A percentile compares a stretch with the other conserved stretches of the same genome.
Evolutionary conservation across 2,113 vertebrate genomes (phyloP).

Genomic region (Antennarius striatus): DNA sequence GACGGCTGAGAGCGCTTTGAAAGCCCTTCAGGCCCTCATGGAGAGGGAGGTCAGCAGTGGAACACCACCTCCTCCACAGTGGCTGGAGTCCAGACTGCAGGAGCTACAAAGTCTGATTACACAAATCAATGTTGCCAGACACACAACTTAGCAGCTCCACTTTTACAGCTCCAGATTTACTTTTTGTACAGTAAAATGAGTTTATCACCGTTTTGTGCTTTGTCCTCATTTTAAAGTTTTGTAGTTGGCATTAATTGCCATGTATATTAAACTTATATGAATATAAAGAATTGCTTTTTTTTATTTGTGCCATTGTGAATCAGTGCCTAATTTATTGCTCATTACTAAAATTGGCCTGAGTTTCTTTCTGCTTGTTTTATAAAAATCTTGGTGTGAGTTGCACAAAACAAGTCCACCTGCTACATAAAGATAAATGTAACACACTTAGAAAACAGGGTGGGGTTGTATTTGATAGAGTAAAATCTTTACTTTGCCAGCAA

Average conservation of each 20-base stretch:
- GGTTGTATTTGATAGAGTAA: conserved; percentile 46
- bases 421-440: background rate
- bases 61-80: conserved; percentile 78
- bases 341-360: background rate
- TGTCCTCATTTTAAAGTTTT: background rate
- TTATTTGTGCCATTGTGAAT: background rate
- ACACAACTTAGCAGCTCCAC: conserved; percentile 6
- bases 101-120: conserved; percentile 77
- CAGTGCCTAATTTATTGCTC: background rate
- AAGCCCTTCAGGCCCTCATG: conserved; percentile 76
- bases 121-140: conserved; percentile 50
- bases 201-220: conserved; percentile 8
- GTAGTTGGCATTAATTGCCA: background rate
- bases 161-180: conserved; percentile 4
- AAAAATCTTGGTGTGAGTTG: background rate
- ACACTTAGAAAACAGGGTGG: conserved; percentile 16
- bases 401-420: too few relatives aligned
- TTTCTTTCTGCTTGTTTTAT: background rate
- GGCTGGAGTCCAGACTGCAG: conserved; percentile 81
- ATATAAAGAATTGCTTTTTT: conserved; percentile 18
- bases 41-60: conserved; percentile 6
- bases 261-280: conserved; percentile 2
- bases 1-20: conserved; percentile 79
- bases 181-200: background rate
- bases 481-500: conserved; percentile 78